These are phyloP conservation scores for Spheniscus mendiculus DNA, from an alignment of 2,113 vertebrate species.

Conservation along the genomic window DNA sequence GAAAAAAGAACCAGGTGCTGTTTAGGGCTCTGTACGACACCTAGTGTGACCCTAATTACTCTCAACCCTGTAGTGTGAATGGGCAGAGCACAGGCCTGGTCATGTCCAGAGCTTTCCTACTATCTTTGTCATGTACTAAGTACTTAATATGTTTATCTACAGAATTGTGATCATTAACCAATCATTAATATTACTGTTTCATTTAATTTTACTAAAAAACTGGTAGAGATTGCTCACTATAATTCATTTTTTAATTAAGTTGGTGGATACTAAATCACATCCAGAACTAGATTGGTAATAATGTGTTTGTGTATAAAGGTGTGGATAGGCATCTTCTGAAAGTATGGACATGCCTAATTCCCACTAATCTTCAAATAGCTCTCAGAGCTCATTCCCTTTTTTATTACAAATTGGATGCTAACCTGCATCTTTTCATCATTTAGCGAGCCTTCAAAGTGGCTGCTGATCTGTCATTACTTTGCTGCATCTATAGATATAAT, in stretches of 20 bases:
- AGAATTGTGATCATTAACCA: neutral
- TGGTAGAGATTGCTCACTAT: neutral
- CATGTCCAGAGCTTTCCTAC: neutral
- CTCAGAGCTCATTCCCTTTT: neutral
- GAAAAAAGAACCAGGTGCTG: neutral
- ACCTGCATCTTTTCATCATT: neutral
- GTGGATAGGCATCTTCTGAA: neutral
- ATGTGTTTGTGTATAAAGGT: neutral
- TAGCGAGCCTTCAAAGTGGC: neutral
- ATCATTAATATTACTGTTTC: neutral
- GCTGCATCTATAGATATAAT: neutral
- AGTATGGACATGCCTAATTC: neutral
- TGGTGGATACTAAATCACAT: neutral
- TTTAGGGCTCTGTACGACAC: neutral
- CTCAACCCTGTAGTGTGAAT: neutral
- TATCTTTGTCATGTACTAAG: neutral
- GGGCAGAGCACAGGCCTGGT: neutral
- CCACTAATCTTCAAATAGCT: neutral
- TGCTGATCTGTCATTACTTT: neutral
- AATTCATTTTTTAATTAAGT: neutral
- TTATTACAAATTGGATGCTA: neutral
- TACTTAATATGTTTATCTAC: neutral
- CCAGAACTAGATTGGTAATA: neutral
- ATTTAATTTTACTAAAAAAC: neutral
- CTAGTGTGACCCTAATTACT: neutral